Conservation (phyloP, 2,113 vertebrate species). For the Octodon degus region DNA sequence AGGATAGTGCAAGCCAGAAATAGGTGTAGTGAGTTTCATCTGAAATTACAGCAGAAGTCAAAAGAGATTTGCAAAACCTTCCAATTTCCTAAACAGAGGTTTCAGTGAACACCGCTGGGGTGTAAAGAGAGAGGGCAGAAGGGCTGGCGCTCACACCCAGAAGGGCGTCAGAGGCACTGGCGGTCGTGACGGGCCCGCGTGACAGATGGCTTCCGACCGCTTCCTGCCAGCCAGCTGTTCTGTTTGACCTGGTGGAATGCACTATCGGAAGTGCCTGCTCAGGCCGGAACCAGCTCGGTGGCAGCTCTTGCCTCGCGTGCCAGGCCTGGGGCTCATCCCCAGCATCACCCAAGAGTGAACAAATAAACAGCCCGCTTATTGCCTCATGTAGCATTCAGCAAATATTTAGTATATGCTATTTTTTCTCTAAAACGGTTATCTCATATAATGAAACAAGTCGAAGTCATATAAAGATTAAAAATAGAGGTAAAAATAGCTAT, state of each 20-base stretch:
- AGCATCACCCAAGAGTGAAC: not conserved
- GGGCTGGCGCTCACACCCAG: not conserved
- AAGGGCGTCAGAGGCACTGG: not conserved
- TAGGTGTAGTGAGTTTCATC: not conserved
- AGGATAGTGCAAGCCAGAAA: not conserved
- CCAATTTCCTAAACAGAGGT: not conserved
- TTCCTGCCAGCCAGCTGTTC: not conserved
- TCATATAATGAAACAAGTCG: constrained; percentile 89
- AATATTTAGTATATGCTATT: constrained; percentile 72
- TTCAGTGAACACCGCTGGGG: not conserved
- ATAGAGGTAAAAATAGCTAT: constrained; percentile 89
- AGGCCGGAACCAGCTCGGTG: not conserved
- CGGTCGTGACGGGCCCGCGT: not conserved
- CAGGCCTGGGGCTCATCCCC: not conserved
- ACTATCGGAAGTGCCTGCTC: constrained; percentile 20
- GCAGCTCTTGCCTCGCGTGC: not conserved
- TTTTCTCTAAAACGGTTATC: constrained; percentile 90
- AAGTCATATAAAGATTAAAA: constrained; percentile 89
- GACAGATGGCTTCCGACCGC: not conserved
- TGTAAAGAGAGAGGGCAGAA: not conserved
- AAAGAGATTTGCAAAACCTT: constrained; percentile 16
- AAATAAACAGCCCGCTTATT: not conserved
- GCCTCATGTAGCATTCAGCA: not conserved
- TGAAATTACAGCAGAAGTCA: not conserved
- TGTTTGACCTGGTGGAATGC: constrained; percentile 8